A percentile compares a stretch with the other conserved stretches of the same genome.
These are phyloP conservation scores for Callocephalon fimbriatum DNA, from an alignment of 2,113 vertebrate species.

Conservation along the genomic window DNA sequence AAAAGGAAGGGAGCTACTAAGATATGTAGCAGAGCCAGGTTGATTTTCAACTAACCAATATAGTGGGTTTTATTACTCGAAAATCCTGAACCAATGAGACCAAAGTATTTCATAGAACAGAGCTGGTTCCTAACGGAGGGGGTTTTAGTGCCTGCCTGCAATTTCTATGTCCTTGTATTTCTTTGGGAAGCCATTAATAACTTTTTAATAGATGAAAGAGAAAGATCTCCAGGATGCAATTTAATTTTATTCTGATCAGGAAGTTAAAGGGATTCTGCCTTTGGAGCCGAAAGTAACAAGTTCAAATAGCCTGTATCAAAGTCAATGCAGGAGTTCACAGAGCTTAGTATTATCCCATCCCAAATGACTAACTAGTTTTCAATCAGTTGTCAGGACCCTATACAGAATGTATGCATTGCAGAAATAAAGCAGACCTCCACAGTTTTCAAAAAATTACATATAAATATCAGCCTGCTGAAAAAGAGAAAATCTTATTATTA, in stretches of 20 bases:
- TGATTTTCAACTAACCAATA: background rate
- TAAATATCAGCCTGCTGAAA: background rate
- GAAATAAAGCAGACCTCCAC: background rate
- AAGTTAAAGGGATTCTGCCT: background rate
- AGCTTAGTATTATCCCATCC: background rate
- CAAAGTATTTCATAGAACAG: background rate
- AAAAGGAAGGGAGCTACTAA: background rate
- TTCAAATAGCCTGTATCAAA: background rate
- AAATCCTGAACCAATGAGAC: background rate
- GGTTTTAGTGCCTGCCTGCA: background rate
- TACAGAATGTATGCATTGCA: accelerated
- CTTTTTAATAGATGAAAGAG: background rate
- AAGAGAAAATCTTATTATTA: background rate
- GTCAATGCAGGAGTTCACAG: background rate
- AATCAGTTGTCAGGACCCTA: background rate
- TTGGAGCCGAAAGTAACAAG: background rate
- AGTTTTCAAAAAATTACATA: background rate
- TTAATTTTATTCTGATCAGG: background rate
- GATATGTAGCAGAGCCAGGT: background rate
- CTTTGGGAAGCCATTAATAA: background rate
- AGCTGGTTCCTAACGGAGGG: accelerated
- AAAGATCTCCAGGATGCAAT: background rate
- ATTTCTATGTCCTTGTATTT: background rate
- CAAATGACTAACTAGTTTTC: background rate
- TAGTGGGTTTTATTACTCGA: background rate